Conservation (phyloP, 2,888 invertebrate genomes). For the Aricia artaxerxes region DNA sequence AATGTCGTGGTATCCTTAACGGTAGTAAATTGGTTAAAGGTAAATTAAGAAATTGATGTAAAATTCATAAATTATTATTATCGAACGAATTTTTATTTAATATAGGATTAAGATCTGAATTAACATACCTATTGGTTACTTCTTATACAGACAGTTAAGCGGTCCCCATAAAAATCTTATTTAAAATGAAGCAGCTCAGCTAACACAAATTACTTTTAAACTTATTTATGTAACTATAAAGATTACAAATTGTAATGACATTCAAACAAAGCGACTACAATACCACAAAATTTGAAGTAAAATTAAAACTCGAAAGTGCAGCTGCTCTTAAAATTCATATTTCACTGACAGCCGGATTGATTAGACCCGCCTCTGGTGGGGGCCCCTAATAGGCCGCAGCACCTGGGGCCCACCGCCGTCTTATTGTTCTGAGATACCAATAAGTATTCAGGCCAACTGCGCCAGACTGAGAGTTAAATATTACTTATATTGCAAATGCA, state of each 20-base stretch:
- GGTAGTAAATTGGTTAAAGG: too few relatives aligned
- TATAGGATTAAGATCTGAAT: too few relatives aligned
- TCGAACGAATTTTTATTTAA: too few relatives aligned
- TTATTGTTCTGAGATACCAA: not conserved
- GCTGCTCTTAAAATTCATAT: slow-evolving; percentile 5
- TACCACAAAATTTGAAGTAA: not conserved
- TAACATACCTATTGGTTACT: too few relatives aligned
- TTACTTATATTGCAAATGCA: not conserved
- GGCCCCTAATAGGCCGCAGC: not conserved
- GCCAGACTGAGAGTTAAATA: not conserved
- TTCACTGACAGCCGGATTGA: slow-evolving; percentile 16
- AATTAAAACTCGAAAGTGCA: not conserved
- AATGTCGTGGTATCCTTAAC: too few relatives aligned
- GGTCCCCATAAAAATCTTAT: too few relatives aligned
- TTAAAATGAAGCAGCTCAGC: too few relatives aligned
- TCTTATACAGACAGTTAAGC: too few relatives aligned
- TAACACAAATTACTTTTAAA: too few relatives aligned
- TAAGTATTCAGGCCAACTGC: not conserved
- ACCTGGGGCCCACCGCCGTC: not conserved
- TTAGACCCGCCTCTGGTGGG: slow-evolving; percentile 1
- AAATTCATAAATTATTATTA: too few relatives aligned
- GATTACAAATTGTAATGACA: not conserved
- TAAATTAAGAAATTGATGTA: too few relatives aligned
- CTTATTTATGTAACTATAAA: not conserved
- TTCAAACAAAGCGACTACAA: not conserved